Evolutionary conservation across 37 sponge, comb jelly and placozoan species (phyloP).

Genomic region (Oscarella lobularis): DNA sequence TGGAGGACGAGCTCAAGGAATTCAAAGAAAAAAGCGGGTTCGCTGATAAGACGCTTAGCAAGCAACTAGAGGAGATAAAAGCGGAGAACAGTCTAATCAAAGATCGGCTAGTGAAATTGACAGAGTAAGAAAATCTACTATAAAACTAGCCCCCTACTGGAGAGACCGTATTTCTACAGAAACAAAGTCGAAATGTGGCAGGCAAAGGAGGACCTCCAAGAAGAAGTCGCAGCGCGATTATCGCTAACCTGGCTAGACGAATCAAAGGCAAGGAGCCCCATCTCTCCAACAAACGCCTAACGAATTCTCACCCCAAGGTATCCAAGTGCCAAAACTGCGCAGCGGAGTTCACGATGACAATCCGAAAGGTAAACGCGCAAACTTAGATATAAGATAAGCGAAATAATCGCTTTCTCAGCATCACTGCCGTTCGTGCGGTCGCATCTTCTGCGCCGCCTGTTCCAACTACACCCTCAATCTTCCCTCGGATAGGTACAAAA

Average conservation of each 20-base stretch:
- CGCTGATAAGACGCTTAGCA: neutral
- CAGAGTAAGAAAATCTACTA: neutral
- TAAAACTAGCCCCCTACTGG: neutral
- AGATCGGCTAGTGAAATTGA: neutral
- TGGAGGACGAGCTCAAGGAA: neutral
- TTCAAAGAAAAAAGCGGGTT: neutral
- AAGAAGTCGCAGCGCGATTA: neutral
- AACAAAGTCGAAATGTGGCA: neutral
- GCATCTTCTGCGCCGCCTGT: neutral
- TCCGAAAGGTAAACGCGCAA: too few species aligned
- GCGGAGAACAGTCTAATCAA: neutral
- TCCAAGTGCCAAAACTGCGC: too few species aligned
- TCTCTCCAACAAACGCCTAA: too few species aligned
- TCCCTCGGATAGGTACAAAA: neutral
- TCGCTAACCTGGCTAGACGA: neutral
- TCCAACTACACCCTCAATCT: neutral
- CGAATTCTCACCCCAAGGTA: too few species aligned
- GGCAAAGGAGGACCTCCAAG: neutral
- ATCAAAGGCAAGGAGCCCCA: neutral
- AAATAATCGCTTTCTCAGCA: too few species aligned
- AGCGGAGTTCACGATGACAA: too few species aligned
- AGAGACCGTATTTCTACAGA: neutral
- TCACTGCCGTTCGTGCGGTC: neutral
- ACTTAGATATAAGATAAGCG: too few species aligned
- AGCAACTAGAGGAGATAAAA: neutral